A percentile compares a stretch with the other conserved stretches of the same genome.
Conservation (phyloP, 2,113 vertebrate species). For the Lamprotornis superbus region DNA sequence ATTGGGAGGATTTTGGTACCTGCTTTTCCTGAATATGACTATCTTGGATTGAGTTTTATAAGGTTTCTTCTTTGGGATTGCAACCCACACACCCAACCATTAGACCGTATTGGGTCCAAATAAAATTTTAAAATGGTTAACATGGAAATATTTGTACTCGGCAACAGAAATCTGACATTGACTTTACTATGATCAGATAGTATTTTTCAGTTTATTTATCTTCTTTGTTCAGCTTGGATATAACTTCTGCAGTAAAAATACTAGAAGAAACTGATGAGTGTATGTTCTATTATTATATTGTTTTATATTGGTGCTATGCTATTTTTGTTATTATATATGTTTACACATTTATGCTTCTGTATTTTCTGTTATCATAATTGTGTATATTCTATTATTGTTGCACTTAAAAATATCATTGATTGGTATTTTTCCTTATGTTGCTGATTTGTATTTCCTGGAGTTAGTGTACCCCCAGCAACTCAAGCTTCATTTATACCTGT, state of each 20-base stretch:
- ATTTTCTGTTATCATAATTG: neutral
- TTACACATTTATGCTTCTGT: neutral
- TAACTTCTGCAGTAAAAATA: neutral
- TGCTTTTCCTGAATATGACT: neutral
- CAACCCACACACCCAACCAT: fast-evolving
- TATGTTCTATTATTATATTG: neutral
- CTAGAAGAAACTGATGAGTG: neutral
- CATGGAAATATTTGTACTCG: neutral
- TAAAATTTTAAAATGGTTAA: neutral
- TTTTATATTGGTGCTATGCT: neutral
- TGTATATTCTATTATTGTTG: neutral
- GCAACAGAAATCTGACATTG: neutral
- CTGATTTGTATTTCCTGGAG: neutral
- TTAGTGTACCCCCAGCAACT: neutral
- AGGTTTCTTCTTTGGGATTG: neutral
- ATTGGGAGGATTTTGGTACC: neutral
- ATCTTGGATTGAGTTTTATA: neutral
- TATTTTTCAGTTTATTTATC: neutral
- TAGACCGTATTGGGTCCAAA: neutral
- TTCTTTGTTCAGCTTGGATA: neutral
- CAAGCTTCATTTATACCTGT: neutral
- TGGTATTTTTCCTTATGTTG: neutral
- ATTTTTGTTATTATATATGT: neutral
- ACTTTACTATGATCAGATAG: neutral
- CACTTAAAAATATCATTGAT: neutral